Conservation (phyloP, 2,113 vertebrate species). For the Actenoides hombroni region DNA sequence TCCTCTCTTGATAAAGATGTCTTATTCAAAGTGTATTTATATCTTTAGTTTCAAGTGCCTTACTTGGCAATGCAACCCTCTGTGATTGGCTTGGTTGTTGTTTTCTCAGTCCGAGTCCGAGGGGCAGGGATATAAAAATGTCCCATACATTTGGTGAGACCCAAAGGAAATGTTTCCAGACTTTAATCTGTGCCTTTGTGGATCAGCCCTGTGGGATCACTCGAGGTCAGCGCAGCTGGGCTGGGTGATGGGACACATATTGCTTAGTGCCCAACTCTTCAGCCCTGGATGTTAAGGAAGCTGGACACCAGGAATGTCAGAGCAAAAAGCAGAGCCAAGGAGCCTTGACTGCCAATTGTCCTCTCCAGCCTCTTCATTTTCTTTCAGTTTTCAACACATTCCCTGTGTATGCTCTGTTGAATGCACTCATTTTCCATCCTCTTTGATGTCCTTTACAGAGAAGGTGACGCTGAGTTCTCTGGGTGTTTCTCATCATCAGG, state of each 20-base stretch:
- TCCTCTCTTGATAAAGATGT: constrained; percentile 54
- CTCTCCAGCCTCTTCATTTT: rapidly evolving
- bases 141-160: neutral
- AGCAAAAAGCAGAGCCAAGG: neutral
- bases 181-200: neutral
- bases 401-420: neutral
- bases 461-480: rapidly evolving
- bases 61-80: constrained; percentile 4
- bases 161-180: neutral
- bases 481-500: neutral
- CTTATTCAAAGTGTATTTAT: constrained; percentile 56
- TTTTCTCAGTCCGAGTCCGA: neutral
- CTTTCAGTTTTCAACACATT: neutral
- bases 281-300: neutral
- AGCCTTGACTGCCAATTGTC: neutral
- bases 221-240: rapidly evolving
- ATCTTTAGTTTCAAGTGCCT: constrained; percentile 18
- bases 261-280: rapidly evolving
- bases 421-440: rapidly evolving
- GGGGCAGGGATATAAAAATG: neutral
- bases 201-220: neutral
- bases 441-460: neutral
- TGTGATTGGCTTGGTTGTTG: neutral
- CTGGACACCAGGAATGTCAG: neutral
- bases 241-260: rapidly evolving